A percentile compares a stretch with the other conserved stretches of the same genome.
These are phyloP conservation scores for Choristoneura rosaceana DNA, from an alignment of 2,888 invertebrate genomes.

Conservation along the genomic window DNA sequence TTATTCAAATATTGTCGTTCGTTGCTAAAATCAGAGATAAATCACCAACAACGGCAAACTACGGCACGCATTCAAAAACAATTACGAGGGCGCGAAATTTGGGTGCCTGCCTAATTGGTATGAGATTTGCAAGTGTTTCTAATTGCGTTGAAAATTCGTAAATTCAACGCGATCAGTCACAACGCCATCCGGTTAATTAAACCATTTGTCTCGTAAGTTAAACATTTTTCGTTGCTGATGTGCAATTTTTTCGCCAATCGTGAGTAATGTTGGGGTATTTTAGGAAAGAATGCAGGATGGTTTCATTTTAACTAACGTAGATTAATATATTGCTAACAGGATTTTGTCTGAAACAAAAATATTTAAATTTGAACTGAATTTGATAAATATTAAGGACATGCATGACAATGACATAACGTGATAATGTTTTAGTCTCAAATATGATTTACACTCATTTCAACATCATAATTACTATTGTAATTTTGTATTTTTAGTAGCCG, in stretches of 20 bases:
- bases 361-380: too few relatives aligned
- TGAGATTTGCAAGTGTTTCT: conserved; percentile 84
- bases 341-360: too few relatives aligned
- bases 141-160: conserved; percentile 80
- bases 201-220: conserved; percentile 80
- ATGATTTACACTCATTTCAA: too few relatives aligned
- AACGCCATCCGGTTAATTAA: conserved; percentile 83
- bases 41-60: conserved; percentile 74
- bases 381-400: neutral
- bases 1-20: conserved; percentile 20
- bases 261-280: conserved; percentile 49
- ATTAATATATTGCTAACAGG: too few relatives aligned
- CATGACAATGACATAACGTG: neutral
- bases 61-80: conserved; percentile 80
- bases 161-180: conserved; percentile 81
- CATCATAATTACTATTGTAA: too few relatives aligned
- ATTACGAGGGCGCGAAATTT: conserved; percentile 80
- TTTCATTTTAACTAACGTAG: too few relatives aligned
- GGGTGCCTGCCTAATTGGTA: conserved; percentile 84
- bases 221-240: conserved; percentile 56
- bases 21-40: conserved; percentile 58
- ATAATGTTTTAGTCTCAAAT: neutral
- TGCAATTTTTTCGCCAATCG: conserved; percentile 57
- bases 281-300: conserved; percentile 6
- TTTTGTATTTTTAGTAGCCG: too few relatives aligned